phyloP scores from a whole-genome alignment of 2,888 invertebrate genomes.

The Philonicus albiceps region DNA sequence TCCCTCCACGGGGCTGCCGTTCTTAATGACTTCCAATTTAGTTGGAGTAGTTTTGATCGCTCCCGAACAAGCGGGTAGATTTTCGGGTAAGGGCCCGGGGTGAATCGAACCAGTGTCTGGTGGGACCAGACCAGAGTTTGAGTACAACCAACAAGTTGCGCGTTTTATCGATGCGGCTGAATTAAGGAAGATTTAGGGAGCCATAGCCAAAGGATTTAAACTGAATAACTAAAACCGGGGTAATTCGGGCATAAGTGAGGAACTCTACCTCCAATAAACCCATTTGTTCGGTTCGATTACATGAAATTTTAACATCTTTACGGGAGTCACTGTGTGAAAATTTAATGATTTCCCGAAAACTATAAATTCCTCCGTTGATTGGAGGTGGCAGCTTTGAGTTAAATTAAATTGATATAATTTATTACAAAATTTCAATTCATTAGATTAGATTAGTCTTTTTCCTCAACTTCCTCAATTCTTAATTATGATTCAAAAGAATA shows the following conservation, averaged over 20 bases:
- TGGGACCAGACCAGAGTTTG: not conserved
- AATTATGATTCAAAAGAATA: no score
- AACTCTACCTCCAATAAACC: not conserved
- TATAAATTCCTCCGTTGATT: not conserved
- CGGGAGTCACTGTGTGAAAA: not conserved
- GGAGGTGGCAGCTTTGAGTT: not conserved
- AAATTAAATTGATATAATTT: not conserved
- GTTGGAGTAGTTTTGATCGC: not conserved
- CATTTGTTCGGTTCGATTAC: not conserved
- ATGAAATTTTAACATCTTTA: not conserved
- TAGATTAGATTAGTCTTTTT: not conserved
- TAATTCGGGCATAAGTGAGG: not conserved
- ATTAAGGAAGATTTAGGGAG: not conserved
- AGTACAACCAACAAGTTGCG: not conserved
- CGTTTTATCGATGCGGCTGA: not conserved
- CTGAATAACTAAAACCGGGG: not conserved
- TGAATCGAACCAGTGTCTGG: not conserved
- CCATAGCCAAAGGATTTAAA: not conserved
- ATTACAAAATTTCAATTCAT: not conserved
- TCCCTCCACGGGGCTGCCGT: not conserved
- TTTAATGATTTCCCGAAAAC: not conserved
- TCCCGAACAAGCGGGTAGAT: not conserved
- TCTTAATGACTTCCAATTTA: constrained; percentile 14
- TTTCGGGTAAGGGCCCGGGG: not conserved
- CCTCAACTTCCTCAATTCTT: not conserved